Percentiles rank a stretch among this genome's conserved stretches.
These are phyloP conservation scores for Marmota monax DNA, from an alignment of 2,113 vertebrate genomes.

Conservation along the genomic window DNA sequence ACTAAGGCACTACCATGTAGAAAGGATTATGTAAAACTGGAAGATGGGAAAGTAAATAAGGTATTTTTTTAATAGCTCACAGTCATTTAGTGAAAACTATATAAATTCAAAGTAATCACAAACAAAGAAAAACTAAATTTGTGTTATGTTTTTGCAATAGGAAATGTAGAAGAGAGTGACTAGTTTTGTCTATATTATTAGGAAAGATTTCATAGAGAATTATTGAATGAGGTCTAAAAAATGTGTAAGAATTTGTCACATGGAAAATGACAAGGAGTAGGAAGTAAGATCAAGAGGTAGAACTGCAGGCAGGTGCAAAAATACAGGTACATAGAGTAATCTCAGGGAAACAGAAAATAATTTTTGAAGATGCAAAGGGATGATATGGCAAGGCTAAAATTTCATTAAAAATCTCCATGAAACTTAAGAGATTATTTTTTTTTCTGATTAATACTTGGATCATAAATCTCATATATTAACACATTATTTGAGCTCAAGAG, in stretches of 20 bases:
- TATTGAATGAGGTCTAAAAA: background rate
- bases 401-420: background rate
- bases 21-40: background rate
- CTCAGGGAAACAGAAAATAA: background rate
- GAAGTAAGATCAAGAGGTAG: background rate
- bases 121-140: background rate
- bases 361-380: background rate
- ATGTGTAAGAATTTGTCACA: background rate
- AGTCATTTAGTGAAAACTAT: background rate
- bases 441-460: background rate
- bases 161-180: background rate
- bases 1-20: background rate
- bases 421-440: background rate
- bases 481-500: background rate
- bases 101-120: constrained; percentile 46
- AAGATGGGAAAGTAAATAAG: background rate
- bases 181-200: background rate
- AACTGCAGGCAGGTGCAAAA: background rate
- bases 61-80: background rate
- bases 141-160: background rate
- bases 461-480: background rate
- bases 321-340: background rate
- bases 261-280: background rate
- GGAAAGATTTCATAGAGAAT: background rate
- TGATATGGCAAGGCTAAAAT: background rate